A percentile compares a stretch with the other conserved stretches of the same genome.
These are phyloP conservation scores for Spheniscus mendiculus DNA, from an alignment of 2,113 vertebrate genomes.

Conservation along the genomic window DNA sequence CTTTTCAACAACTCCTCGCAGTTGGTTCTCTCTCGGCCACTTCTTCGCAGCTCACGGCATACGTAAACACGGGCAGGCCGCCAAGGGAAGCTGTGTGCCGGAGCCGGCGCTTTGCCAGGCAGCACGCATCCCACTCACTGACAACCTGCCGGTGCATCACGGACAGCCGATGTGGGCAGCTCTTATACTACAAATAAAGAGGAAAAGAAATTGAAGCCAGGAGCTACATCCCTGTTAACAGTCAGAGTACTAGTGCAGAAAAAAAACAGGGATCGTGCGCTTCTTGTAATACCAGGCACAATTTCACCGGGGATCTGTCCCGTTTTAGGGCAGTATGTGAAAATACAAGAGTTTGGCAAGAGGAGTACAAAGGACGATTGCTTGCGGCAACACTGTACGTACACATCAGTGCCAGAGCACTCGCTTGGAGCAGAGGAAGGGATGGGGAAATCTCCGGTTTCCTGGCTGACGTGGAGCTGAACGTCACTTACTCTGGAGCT, in stretches of 20 bases:
- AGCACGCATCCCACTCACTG: neutral
- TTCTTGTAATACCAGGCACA: neutral
- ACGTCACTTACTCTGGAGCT: neutral
- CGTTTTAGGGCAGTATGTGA: neutral
- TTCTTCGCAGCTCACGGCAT: neutral
- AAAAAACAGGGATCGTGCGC: neutral
- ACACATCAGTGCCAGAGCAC: neutral
- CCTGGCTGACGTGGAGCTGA: neutral
- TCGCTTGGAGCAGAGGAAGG: accelerated
- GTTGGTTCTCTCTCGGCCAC: neutral
- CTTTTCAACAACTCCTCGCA: neutral
- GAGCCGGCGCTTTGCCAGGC: neutral
- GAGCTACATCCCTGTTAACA: neutral
- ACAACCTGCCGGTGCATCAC: neutral
- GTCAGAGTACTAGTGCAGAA: neutral
- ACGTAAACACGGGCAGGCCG: neutral
- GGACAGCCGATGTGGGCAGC: neutral
- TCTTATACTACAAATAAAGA: neutral
- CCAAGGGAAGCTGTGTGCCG: neutral
- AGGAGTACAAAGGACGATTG: neutral
- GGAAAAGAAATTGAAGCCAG: neutral
- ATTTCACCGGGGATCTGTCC: neutral
- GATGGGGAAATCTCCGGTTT: accelerated
- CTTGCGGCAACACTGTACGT: accelerated
- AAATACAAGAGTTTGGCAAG: neutral